Conservation (phyloP, 2,113 vertebrate genomes). For the Nothobranchius furzeri region DNA sequence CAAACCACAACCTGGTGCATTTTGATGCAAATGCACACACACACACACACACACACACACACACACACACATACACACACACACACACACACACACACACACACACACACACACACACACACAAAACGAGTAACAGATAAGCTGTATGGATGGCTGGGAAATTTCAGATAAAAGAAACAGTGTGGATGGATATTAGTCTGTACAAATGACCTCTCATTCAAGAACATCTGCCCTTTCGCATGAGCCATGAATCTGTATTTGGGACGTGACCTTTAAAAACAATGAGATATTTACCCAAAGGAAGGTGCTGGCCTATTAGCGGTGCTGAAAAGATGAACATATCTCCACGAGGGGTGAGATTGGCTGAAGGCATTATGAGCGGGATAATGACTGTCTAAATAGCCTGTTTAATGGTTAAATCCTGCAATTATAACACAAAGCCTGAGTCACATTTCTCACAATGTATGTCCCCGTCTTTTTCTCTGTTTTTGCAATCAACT, state of each 20-base stretch:
- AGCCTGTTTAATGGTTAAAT: conserved; percentile 35
- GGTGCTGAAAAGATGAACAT: conserved; percentile 37
- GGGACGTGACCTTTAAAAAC: conserved; percentile 70
- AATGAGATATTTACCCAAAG: conserved; percentile 70
- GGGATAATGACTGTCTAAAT: conserved; percentile 40
- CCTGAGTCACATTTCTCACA: conserved; percentile 21
- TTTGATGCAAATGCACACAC: no score
- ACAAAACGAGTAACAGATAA: conserved; percentile 21
- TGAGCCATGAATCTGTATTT: conserved; percentile 56
- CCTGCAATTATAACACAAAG: conserved; percentile 39
- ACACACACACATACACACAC: no score
- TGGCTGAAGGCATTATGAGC: conserved; percentile 29
- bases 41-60: no score
- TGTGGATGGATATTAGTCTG: conserved; percentile 32
- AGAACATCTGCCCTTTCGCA: conserved; percentile 60
- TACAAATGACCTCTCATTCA: conserved; percentile 60
- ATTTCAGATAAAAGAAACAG: conserved; percentile 30
- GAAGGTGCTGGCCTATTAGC: conserved; percentile 53
- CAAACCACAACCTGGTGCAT: background rate
- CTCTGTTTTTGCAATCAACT: conserved; percentile 8
- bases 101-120: background rate
- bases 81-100: no score
- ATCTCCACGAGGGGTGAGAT: conserved; percentile 37
- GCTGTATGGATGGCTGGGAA: conserved; percentile 17
- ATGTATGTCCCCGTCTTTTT: conserved; percentile 8